A percentile compares a stretch with the other conserved stretches of the same genome.
Conservation (phyloP, 1,140 invertebrate genomes). For the Globodera rostochiensis region DNA sequence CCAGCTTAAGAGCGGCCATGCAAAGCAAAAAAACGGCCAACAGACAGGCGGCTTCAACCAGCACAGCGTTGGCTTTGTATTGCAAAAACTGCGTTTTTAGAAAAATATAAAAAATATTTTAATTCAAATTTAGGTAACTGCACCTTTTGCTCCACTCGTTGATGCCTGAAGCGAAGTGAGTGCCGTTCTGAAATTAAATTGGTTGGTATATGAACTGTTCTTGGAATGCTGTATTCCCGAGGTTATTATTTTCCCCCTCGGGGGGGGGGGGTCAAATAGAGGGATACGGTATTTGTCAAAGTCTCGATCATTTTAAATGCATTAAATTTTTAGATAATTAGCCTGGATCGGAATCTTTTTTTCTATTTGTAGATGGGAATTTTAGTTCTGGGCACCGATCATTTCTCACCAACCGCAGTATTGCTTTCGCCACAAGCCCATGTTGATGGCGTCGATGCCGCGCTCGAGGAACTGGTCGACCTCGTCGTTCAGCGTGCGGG, state of each 20-base stretch:
- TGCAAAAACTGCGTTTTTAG: conserved; percentile 47
- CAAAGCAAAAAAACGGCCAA: conserved; percentile 44
- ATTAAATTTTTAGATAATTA: too few relatives aligned
- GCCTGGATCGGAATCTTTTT: too few relatives aligned
- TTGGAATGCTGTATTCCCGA: too few relatives aligned
- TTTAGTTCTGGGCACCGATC: neutral
- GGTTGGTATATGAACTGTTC: too few relatives aligned
- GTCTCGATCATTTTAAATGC: too few relatives aligned
- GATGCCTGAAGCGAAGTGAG: conserved; percentile 43
- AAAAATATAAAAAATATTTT: conserved; percentile 19
- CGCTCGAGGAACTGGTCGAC: conserved; percentile 55
- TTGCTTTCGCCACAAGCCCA: conserved; percentile 50
- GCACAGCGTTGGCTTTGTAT: conserved; percentile 52
- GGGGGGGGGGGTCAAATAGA: too few relatives aligned
- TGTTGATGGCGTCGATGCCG: conserved; percentile 53
- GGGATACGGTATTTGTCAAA: too few relatives aligned
- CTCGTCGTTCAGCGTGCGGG: conserved; percentile 52
- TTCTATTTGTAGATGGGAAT: too few relatives aligned
- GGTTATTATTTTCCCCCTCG: too few relatives aligned
- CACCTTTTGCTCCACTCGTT: conserved; percentile 48
- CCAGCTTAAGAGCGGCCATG: conserved; percentile 42
- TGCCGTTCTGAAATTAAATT: conserved; percentile 3
- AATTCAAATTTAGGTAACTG: neutral
- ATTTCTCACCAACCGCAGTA: conserved; percentile 39
- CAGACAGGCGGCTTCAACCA: conserved; percentile 49